Evolutionary conservation across 2,888 invertebrate species (phyloP).

Genomic region (Marasmarcha lunaedactyla): DNA sequence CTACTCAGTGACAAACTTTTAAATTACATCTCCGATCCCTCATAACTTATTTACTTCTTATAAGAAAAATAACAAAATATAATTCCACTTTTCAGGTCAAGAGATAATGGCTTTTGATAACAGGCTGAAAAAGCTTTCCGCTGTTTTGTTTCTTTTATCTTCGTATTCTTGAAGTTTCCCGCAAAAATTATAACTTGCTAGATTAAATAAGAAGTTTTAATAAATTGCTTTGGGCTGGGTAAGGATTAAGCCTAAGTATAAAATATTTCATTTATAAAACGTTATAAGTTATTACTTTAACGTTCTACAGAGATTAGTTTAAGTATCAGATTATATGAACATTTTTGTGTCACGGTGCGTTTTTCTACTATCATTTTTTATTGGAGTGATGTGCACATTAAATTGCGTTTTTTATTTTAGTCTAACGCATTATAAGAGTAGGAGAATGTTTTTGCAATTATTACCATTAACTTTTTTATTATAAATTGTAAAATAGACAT

Average conservation of each 20-base stretch:
- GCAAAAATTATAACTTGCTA: slow-evolving; percentile 63
- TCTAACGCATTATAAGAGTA: no score
- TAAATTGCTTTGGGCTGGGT: slow-evolving; percentile 53
- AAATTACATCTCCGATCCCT: slow-evolving; percentile 53
- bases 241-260: slow-evolving; percentile 41
- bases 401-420: no score
- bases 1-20: slow-evolving; percentile 52
- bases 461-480: no score
- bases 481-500: no score
- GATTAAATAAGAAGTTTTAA: slow-evolving; percentile 65
- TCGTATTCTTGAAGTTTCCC: slow-evolving; percentile 56
- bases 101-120: slow-evolving; percentile 67
- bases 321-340: slow-evolving; percentile 15
- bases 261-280: slow-evolving; percentile 26
- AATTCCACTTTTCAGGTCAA: slow-evolving; percentile 66
- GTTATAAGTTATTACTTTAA: slow-evolving; percentile 15
- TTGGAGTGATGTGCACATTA: no score
- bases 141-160: slow-evolving; percentile 67
- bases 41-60: slow-evolving; percentile 62
- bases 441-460: no score
- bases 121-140: slow-evolving; percentile 67
- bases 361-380: no score
- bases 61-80: slow-evolving; percentile 64
- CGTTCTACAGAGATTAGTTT: slow-evolving; percentile 16
- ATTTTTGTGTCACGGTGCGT: no score